Conservation (phyloP, 2,888 invertebrate genomes). For the Thyatira batis region DNA sequence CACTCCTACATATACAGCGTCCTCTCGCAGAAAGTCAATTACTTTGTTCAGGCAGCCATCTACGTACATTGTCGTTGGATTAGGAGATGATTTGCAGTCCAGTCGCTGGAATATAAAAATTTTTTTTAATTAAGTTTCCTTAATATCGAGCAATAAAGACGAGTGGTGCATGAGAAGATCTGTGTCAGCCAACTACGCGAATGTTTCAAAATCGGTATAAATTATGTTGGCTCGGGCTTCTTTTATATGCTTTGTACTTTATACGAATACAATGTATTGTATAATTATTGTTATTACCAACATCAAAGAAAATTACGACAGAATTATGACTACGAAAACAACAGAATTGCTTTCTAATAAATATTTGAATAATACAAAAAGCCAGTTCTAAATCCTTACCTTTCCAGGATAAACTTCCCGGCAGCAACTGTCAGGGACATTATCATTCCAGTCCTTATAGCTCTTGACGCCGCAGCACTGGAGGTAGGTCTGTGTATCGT, state of each 20-base stretch:
- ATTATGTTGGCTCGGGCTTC: too few relatives aligned
- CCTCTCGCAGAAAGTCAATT: constrained; percentile 86
- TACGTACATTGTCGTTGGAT: constrained; percentile 84
- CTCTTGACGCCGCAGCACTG: constrained; percentile 92
- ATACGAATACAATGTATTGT: too few relatives aligned
- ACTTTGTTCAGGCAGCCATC: constrained; percentile 90
- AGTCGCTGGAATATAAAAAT: constrained; percentile 66
- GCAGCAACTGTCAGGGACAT: constrained; percentile 90
- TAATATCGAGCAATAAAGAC: too few relatives aligned
- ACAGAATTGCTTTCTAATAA: too few relatives aligned
- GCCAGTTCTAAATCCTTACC: constrained; percentile 44
- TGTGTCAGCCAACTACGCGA: too few relatives aligned
- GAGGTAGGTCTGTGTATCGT: constrained; percentile 91
- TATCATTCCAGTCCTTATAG: constrained; percentile 88
- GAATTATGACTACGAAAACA: too few relatives aligned
- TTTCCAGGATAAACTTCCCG: constrained; percentile 83
- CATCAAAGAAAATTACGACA: too few relatives aligned
- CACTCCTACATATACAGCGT: constrained; percentile 91
- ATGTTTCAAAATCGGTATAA: too few relatives aligned
- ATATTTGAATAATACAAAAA: too few relatives aligned
- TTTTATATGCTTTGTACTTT: too few relatives aligned
- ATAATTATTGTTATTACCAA: too few relatives aligned
- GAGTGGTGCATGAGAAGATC: too few relatives aligned
- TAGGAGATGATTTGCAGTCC: constrained; percentile 82
- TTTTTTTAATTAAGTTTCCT: background rate